phyloP scores from a whole-genome alignment of 2,113 vertebrate species.

The Oriolus oriolus region DNA sequence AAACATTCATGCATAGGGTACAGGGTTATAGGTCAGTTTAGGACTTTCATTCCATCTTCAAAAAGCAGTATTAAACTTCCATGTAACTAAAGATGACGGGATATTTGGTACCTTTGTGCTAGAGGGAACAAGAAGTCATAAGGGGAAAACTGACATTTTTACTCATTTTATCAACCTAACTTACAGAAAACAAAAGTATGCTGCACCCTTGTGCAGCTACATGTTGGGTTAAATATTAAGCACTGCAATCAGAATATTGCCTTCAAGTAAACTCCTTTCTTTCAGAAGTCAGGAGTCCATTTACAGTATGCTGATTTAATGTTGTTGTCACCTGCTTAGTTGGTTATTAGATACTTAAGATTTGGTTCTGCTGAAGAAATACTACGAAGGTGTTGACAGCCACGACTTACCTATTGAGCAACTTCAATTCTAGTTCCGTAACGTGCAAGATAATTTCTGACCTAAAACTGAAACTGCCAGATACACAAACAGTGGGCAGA shows the following conservation, averaged over 20 bases:
- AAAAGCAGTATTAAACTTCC: not conserved
- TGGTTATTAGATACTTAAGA: not conserved
- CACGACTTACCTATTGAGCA: not conserved
- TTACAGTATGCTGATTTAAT: not conserved
- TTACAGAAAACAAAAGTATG: accelerated
- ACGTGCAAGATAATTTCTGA: not conserved
- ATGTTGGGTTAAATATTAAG: not conserved
- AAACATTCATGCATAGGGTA: not conserved
- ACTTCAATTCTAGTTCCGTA: not conserved
- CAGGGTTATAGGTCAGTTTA: not conserved
- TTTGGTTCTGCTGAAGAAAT: not conserved
- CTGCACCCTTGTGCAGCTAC: not conserved
- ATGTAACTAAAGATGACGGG: not conserved
- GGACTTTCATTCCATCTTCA: not conserved
- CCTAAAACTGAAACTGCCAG: not conserved
- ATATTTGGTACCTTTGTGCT: not conserved
- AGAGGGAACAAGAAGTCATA: not conserved
- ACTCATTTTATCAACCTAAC: not conserved
- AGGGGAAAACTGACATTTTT: not conserved
- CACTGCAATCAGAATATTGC: not conserved
- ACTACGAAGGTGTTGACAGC: not conserved
- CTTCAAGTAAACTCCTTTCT: not conserved
- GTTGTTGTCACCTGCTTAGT: not conserved
- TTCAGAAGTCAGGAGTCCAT: not conserved
- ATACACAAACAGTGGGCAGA: not conserved